Base-by-base conservation (phyloP, 2,113 vertebrate genomes). In the Porphyrio hochstetteri region DNA sequence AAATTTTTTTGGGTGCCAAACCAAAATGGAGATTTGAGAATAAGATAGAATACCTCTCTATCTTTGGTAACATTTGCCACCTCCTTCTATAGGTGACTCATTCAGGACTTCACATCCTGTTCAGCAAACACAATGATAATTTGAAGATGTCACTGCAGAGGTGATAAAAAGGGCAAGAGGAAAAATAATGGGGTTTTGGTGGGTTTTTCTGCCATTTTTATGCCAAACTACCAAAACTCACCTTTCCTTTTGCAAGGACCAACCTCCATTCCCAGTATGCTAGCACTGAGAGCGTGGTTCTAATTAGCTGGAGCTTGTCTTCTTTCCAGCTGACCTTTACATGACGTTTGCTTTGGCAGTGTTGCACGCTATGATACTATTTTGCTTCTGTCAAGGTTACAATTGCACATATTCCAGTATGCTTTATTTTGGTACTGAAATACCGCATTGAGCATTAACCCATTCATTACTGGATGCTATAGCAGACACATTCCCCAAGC, bases 261-360 rank as follows among this genome's bases (percentile, higher is more conserved):
- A 78, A 12, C 40, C 75, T 4, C 55, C 48, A 3, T 5, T 56
- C 19, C 59, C 7, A 3, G 12, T 38, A 2, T 3, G 12, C 44
- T 24, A 46, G 57, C 87, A 2, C 64, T 24, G 48, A 19, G 67
- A 16, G 85, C 9, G 72, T 87, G 95, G 64, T 91, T 96, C 92
- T 76, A 38, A 77, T 95, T 86, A 93, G 52, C 80, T 31, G 64
- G 2, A 63, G 87, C 75, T 75, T 29, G 28, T 28, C 2, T 69
- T 67, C 77, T 46, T 87, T 90, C 92, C 96, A 82, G 53, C 92
- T 97, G 96, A 93, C 96, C 96, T 94, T 71, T 28, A 16, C 48
- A 8, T 75, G 76, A 83, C n/a, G 10, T 96, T 97, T 95, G 90
- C 92, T 96, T 96, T 96, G 96, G 96, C 95, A 81, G 25, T 19